Evolutionary conservation across 2,888 invertebrate species (phyloP).

Genomic region (Sinotaia quadrata): DNA sequence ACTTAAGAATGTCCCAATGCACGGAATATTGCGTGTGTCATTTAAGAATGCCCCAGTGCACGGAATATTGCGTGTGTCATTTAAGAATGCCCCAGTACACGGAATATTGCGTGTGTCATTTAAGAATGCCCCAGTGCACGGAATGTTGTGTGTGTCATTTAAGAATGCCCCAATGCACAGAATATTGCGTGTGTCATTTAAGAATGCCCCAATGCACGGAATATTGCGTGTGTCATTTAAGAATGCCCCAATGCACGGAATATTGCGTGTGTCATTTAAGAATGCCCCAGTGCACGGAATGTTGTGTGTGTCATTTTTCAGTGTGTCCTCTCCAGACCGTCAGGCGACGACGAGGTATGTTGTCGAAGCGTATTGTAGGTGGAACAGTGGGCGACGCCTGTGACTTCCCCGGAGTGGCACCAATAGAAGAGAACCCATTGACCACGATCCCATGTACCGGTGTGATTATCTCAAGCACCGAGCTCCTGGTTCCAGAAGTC

Average conservation of each 20-base stretch:
- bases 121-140: too few relatives aligned
- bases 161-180: too few relatives aligned
- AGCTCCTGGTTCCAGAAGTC: slow-evolving; percentile 15
- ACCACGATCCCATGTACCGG: slow-evolving; percentile 19
- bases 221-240: too few relatives aligned
- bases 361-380: neutral
- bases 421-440: slow-evolving; percentile 6
- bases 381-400: slow-evolving; percentile 9
- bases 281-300: neutral
- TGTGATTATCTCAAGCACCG: slow-evolving; percentile 4
- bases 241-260: neutral
- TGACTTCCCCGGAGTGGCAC: slow-evolving; percentile 15
- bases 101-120: too few relatives aligned
- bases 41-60: too few relatives aligned
- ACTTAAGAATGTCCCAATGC: too few relatives aligned
- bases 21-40: too few relatives aligned
- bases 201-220: too few relatives aligned
- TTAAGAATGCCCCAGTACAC: too few relatives aligned
- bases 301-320: neutral
- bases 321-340: slow-evolving; percentile 17
- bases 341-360: neutral
- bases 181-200: too few relatives aligned
- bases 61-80: too few relatives aligned
- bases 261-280: neutral
- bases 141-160: too few relatives aligned